A percentile compares a stretch with the other conserved stretches of the same genome.
Evolutionary conservation across 2,113 vertebrate species (phyloP).

Genomic region (Carassius auratus): DNA sequence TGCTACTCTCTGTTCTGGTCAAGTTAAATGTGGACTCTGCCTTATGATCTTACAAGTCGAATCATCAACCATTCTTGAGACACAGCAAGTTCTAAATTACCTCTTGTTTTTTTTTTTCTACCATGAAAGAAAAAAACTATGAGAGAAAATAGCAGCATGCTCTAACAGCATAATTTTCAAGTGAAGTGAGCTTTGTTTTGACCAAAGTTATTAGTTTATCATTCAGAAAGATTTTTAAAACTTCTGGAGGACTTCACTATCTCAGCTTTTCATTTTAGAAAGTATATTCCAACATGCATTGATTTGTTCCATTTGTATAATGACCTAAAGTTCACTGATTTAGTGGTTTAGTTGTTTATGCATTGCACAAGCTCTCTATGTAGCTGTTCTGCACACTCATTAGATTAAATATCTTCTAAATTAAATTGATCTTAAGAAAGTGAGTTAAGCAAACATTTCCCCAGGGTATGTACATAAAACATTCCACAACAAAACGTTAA

Average conservation of each 20-base stretch:
- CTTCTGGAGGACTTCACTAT: not conserved
- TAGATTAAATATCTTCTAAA: not conserved
- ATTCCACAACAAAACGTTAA: not conserved
- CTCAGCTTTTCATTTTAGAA: not conserved
- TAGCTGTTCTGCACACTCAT: not conserved
- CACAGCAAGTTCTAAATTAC: conserved; percentile 10
- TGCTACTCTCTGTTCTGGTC: not conserved
- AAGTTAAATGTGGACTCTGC: conserved; percentile 18
- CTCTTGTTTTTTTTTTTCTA: not conserved
- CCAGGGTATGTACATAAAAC: not conserved
- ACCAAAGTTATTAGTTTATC: not conserved
- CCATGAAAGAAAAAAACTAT: not conserved
- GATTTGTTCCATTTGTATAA: not conserved
- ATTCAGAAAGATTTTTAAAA: not conserved
- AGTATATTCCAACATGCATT: not conserved
- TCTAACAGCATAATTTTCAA: not conserved
- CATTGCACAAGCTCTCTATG: not conserved
- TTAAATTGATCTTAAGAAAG: not conserved
- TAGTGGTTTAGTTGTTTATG: not conserved
- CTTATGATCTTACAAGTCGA: conserved; percentile 15
- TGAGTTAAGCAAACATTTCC: not conserved
- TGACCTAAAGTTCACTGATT: not conserved
- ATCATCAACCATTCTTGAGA: conserved; percentile 6
- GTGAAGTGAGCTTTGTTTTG: not conserved
- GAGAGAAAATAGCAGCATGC: not conserved